phyloP scores from a whole-genome alignment of 2,888 invertebrate species.

The Ormyrus rosae region DNA sequence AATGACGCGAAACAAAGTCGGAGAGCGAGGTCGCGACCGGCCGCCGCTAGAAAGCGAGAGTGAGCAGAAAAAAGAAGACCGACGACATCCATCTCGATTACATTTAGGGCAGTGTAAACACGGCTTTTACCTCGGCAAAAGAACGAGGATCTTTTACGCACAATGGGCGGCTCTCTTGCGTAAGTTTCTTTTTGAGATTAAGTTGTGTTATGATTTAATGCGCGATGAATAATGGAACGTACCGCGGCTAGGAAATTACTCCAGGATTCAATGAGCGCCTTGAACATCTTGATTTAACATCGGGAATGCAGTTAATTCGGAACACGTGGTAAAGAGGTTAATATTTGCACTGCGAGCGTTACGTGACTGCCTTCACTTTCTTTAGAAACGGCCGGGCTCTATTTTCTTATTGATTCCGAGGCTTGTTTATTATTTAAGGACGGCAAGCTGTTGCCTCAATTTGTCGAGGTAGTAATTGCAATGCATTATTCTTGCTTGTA shows the following conservation, averaged over 20 bases:
- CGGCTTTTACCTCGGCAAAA: neutral
- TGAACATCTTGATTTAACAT: conserved; percentile 25
- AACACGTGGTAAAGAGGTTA: conserved; percentile 39
- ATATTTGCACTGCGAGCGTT: conserved; percentile 38
- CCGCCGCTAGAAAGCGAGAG: neutral
- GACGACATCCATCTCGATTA: conserved; percentile 32
- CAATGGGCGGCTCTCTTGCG: no score
- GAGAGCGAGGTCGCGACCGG: conserved; percentile 2
- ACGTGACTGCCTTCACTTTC: conserved; percentile 49
- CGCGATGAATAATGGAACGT: conserved; percentile 1
- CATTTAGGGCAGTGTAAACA: conserved; percentile 34
- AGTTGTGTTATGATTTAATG: neutral
- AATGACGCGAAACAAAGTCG: conserved; percentile 35
- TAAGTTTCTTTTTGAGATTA: no score
- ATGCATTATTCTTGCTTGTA: no score
- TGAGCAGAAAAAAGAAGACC: neutral
- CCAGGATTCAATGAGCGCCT: conserved; percentile 39
- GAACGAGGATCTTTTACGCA: no score
- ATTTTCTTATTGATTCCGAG: conserved; percentile 14
- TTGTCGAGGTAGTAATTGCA: no score
- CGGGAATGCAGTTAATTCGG: conserved; percentile 2
- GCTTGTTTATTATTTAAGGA: conserved; percentile 22
- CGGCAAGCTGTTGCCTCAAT: neutral
- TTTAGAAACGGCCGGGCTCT: conserved; percentile 1
- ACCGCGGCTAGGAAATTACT: conserved; percentile 41